These are phyloP conservation scores for Littorina saxatilis DNA, from an alignment of 1,140 invertebrate species.

Conservation along the genomic window DNA sequence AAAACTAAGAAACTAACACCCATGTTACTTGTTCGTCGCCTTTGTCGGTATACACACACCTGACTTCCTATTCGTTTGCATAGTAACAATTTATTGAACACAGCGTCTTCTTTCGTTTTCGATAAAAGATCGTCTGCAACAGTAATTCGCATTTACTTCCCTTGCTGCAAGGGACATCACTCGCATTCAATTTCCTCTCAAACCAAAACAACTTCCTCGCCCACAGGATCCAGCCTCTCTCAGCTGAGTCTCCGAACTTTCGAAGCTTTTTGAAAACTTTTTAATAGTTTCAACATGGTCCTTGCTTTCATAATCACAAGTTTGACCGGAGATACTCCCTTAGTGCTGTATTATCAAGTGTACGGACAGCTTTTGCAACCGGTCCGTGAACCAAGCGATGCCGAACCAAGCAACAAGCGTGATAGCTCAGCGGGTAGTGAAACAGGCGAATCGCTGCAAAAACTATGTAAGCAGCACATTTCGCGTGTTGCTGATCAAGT, in stretches of 20 bases:
- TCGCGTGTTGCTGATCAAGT: slow-evolving; percentile 59
- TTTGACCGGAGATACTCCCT: slow-evolving; percentile 54
- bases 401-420: background rate
- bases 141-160: background rate
- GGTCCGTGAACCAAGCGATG: background rate
- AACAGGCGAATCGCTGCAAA: background rate
- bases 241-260: too few relatives aligned
- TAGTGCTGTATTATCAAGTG: slow-evolving; percentile 57
- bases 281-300: slow-evolving; percentile 66
- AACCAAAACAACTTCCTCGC: background rate
- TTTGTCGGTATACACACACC: too few relatives aligned
- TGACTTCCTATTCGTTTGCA: too few relatives aligned
- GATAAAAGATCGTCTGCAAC: background rate
- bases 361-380: slow-evolving; percentile 39
- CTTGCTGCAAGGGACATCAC: background rate
- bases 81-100: too few relatives aligned
- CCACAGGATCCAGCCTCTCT: too few relatives aligned
- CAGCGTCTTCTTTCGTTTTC: too few relatives aligned
- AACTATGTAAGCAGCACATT: slow-evolving; percentile 44
- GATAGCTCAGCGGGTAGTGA: background rate
- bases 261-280: too few relatives aligned
- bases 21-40: too few relatives aligned
- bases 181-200: background rate
- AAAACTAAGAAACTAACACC: too few relatives aligned
- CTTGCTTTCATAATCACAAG: slow-evolving; percentile 67